phyloP scores from a whole-genome alignment of 2,888 invertebrate genomes.

The Synanthedon myopaeformis region DNA sequence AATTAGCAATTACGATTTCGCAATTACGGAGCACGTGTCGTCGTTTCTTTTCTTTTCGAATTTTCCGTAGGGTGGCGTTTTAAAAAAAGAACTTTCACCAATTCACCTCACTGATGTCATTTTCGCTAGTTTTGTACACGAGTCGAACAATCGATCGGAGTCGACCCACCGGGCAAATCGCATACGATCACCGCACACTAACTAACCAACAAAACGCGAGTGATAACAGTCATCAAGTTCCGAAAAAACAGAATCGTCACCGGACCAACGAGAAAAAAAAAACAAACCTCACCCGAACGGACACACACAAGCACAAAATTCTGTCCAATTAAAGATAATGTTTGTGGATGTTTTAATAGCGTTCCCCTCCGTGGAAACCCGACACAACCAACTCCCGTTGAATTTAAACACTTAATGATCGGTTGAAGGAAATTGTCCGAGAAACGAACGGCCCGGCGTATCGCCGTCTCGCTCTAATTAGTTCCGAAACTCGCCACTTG shows the following conservation, averaged over 20 bases:
- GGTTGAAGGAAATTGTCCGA: conserved; percentile 70
- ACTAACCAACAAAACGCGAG: conserved; percentile 23
- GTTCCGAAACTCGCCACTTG: conserved; percentile 44
- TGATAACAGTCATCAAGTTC: conserved; percentile 63
- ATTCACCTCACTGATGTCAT: conserved; percentile 62
- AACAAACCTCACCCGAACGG: conserved; percentile 29
- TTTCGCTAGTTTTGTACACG: conserved; percentile 21
- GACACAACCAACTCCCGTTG: conserved; percentile 70
- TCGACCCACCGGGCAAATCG: conserved; percentile 20
- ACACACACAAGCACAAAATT: conserved; percentile 67
- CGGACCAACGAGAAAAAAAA: conserved; percentile 36
- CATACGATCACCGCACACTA: conserved; percentile 50
- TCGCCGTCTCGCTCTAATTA: conserved; percentile 52
- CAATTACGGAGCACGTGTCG: conserved; percentile 55
- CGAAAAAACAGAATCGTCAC: conserved; percentile 62
- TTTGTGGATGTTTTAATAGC: conserved; percentile 71
- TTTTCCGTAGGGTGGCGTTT: conserved; percentile 10
- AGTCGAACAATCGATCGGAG: conserved; percentile 11
- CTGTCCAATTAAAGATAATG: conserved; percentile 70
- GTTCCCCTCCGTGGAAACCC: conserved; percentile 67
- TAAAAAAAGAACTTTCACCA: not conserved
- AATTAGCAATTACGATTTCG: conserved; percentile 47
- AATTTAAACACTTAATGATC: conserved; percentile 71
- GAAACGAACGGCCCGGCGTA: conserved; percentile 61
- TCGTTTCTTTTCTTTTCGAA: conserved; percentile 29